phyloP scores from a whole-genome alignment of 1,140 invertebrate species.

The Dryas iulia region DNA sequence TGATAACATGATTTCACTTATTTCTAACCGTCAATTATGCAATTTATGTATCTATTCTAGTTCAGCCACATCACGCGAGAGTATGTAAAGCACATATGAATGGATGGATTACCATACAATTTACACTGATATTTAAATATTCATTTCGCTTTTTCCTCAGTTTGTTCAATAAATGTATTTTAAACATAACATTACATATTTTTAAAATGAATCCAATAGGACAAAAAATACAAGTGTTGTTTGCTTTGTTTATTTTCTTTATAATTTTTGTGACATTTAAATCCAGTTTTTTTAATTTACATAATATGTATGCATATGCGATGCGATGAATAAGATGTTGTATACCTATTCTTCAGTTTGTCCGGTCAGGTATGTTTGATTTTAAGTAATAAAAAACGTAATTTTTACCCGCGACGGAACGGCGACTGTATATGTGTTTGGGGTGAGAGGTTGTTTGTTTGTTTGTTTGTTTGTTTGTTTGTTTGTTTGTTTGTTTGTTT shows the following conservation, averaged over 20 bases:
- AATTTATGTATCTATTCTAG: slow-evolving; percentile 8
- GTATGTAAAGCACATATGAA: not conserved
- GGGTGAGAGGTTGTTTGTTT: too few species aligned
- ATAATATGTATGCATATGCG: not conserved
- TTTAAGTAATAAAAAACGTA: too few species aligned
- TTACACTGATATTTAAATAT: not conserved
- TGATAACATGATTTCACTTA: not conserved
- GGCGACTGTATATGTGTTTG: too few species aligned
- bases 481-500: too few species aligned
- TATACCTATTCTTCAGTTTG: too few species aligned
- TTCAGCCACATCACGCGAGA: not conserved
- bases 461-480: too few species aligned
- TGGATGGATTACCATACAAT: not conserved
- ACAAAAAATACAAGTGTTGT: not conserved
- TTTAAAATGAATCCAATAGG: too few species aligned
- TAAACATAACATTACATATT: not conserved
- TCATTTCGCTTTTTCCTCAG: not conserved
- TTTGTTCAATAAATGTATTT: not conserved
- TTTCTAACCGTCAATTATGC: not conserved
- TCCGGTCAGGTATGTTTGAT: too few species aligned
- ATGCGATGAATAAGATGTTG: too few species aligned
- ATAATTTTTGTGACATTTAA: slow-evolving; percentile 13
- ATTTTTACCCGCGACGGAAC: too few species aligned
- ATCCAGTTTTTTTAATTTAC: slow-evolving; percentile 12
- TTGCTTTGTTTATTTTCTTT: not conserved